These are phyloP conservation scores for Epizoanthus rinbou DNA, from an alignment of 92 coral and sea anemone species.

Conservation along the genomic window DNA sequence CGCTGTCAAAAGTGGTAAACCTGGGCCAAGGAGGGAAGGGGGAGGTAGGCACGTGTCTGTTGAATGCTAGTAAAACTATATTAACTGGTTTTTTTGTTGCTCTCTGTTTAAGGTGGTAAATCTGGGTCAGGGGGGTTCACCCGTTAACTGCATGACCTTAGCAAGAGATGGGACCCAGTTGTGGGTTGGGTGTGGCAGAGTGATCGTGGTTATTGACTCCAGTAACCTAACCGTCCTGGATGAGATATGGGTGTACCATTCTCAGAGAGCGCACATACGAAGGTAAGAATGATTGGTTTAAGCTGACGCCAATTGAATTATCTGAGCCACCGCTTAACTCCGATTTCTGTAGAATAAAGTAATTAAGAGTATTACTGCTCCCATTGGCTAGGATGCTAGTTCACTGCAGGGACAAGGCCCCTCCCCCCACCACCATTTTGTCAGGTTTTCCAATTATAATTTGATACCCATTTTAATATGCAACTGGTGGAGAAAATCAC, in stretches of 20 bases:
- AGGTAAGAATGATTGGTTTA: neutral
- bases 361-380: too few relatives aligned
- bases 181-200: conserved; percentile 96
- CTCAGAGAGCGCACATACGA: conserved; percentile 87
- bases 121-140: conserved; percentile 82
- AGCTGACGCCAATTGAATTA: too few relatives aligned
- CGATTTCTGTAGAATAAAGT: too few relatives aligned
- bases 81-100: neutral
- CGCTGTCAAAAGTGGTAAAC: too few relatives aligned
- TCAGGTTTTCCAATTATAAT: too few relatives aligned
- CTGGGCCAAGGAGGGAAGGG: too few relatives aligned
- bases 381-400: too few relatives aligned
- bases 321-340: too few relatives aligned
- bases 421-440: too few relatives aligned
- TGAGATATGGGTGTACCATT: conserved; percentile 81
- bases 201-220: conserved; percentile 72
- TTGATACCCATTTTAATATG: too few relatives aligned
- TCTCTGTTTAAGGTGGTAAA: conserved; percentile 53
- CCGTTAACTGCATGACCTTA: conserved; percentile 87
- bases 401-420: too few relatives aligned
- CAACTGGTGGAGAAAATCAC: too few relatives aligned
- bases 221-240: conserved; percentile 67
- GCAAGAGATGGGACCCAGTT: conserved; percentile 70
- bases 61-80: neutral
- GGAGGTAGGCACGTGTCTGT: neutral